Evolutionary conservation across 2,797 vertebrate species (phyloP).

Genomic region (Syndactyla subalaris): DNA sequence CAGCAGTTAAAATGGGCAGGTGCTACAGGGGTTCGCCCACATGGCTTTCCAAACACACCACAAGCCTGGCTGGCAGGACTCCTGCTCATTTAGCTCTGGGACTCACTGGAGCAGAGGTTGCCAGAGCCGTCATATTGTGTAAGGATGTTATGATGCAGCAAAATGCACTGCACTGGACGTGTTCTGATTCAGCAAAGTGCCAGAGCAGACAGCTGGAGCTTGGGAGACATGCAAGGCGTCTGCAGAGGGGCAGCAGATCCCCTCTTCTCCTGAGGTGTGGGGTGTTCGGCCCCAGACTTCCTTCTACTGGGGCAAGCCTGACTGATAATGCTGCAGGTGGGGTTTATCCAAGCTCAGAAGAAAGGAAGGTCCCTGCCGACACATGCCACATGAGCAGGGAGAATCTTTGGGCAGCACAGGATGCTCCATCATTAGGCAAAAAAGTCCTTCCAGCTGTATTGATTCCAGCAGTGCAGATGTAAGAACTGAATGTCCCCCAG

Average conservation of each 20-base stretch:
- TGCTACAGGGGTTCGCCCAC: background rate
- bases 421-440: background rate
- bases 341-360: background rate
- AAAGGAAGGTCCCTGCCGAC: background rate
- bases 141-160: slow-evolving; percentile 28
- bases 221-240: background rate
- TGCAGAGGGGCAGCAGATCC: background rate
- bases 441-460: background rate
- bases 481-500: background rate
- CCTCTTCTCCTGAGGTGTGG: background rate
- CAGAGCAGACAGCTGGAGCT: background rate
- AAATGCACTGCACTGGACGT: accelerated
- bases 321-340: background rate
- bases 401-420: background rate
- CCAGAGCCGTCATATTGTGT: slow-evolving; percentile 4
- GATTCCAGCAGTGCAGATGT: background rate
- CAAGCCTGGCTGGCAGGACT: slow-evolving; percentile 6
- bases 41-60: background rate
- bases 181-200: background rate
- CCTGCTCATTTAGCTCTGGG: slow-evolving; percentile 2
- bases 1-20: background rate
- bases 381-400: accelerated
- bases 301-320: background rate
- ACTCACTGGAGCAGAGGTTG: slow-evolving; percentile 38
- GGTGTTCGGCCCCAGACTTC: background rate